Conservation (phyloP, 2,888 invertebrate species). For the Chirona hameri region DNA sequence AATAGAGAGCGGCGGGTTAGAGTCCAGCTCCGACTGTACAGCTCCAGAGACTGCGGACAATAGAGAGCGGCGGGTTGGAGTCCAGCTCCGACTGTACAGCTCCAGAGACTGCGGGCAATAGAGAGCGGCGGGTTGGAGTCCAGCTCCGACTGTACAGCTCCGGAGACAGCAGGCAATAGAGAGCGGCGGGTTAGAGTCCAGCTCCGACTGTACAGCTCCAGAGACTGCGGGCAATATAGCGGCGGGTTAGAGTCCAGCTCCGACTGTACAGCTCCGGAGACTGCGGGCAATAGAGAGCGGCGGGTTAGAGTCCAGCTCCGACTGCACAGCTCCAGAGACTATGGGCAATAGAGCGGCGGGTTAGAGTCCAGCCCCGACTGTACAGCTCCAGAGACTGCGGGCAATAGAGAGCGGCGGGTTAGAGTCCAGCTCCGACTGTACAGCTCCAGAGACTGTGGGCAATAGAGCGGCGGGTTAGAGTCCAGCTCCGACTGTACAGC, state of each 20-base stretch:
- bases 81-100: slow-evolving; percentile 66
- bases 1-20: slow-evolving; percentile 80
- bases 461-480: slow-evolving; percentile 70
- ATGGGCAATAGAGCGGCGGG: slow-evolving; percentile 60
- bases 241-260: no score
- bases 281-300: slow-evolving; percentile 67
- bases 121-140: no score
- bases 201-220: slow-evolving; percentile 59
- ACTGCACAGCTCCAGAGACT: slow-evolving; percentile 41
- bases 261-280: no score
- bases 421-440: slow-evolving; percentile 73
- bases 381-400: slow-evolving; percentile 11
- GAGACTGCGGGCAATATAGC: no score
- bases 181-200: slow-evolving; percentile 79
- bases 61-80: slow-evolving; percentile 83
- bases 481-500: slow-evolving; percentile 66
- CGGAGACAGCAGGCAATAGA: no score
- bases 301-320: slow-evolving; percentile 80
- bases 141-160: no score
- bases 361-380: slow-evolving; percentile 78
- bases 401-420: slow-evolving; percentile 76
- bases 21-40: slow-evolving; percentile 69
- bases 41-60: no score
- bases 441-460: no score
- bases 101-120: no score